Conservation (phyloP, 2,113 vertebrate species). For the Coptodon bakossiorum region DNA sequence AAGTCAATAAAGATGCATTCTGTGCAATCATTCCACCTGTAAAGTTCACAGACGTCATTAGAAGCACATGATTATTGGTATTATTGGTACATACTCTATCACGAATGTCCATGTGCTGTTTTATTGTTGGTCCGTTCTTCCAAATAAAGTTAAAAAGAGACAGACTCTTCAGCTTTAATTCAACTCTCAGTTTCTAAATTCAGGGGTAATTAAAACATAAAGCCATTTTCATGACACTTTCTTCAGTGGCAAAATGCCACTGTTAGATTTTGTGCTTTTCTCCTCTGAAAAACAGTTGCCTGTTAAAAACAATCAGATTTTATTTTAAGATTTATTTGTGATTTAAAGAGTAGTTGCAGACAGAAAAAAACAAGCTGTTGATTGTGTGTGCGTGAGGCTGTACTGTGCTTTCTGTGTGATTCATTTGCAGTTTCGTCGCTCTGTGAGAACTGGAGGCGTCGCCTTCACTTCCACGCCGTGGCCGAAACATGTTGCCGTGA, state of each 20-base stretch:
- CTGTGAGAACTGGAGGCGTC: slow-evolving; percentile 40
- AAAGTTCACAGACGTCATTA: neutral
- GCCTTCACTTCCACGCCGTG: slow-evolving; percentile 28
- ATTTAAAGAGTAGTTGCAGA: neutral
- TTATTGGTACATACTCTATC: neutral
- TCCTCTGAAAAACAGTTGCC: neutral
- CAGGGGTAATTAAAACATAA: neutral
- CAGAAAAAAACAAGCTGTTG: neutral
- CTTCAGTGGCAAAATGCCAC: neutral
- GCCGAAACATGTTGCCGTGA: slow-evolving; percentile 32
- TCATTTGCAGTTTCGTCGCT: slow-evolving; percentile 48
- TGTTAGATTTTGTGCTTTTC: neutral
- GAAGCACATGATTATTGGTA: neutral
- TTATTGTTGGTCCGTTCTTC: neutral
- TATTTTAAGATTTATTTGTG: neutral
- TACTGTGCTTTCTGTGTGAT: slow-evolving; percentile 15
- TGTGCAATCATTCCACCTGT: neutral
- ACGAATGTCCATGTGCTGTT: neutral
- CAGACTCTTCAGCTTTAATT: neutral
- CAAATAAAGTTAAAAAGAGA: neutral
- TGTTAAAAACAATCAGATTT: neutral
- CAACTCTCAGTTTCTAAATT: neutral
- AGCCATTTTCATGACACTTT: neutral
- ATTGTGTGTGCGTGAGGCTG: neutral
- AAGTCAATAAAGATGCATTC: neutral